Base-by-base conservation (phyloP, 2,888 invertebrate species). In the Apamea crenata region DNA sequence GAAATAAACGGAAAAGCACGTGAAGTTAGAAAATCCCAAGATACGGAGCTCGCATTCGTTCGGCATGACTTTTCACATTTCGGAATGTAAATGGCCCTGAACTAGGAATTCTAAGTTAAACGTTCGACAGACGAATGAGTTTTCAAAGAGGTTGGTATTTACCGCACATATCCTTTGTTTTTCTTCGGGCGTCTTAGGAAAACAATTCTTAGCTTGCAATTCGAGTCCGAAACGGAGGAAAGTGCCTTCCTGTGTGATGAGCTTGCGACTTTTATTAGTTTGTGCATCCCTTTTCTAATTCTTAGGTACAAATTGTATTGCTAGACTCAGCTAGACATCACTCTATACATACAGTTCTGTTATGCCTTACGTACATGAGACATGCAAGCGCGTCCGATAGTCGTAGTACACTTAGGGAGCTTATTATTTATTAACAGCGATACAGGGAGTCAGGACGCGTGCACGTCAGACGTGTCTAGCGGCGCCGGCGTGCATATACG, bases 401-500 rank as follows among this genome's bases (percentile, higher is more conserved):
- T 75, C 67, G 47, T 70, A 77, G 83, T 76, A 82, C 82, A 81
- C 83, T 85, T 83, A 77, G 77, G 53, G n/a, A 71, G 68, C 68
- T 86, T 70, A 87, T 88, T 83, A 86, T 85, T 87, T 89, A 90
- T 90, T 87, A 85, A 87, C 80, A 71, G 76, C 69, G 78, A 80
- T 78, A 79, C 66, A 82, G 79, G 77, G 70, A 82, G 89, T 76
- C 79, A 83, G 71, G 70, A 53, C 81, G 82, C 81, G 83, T 86
- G 87, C 85, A 81, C 83, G 87, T 85, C 83, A 82, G 85, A 78
- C 77, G 78, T 77, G 81, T 76, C 73, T 78, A 66, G 77, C 50
- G 61, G 85, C 83, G 63, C 87, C 83, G 89, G 86, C 88, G 88
- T 92, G 94, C 94, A 94, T 93, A 94, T 94, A 94, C 93, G 91